Base-by-base conservation (phyloP, 1,140 invertebrate species). In the Luehdorfia chinensis region DNA sequence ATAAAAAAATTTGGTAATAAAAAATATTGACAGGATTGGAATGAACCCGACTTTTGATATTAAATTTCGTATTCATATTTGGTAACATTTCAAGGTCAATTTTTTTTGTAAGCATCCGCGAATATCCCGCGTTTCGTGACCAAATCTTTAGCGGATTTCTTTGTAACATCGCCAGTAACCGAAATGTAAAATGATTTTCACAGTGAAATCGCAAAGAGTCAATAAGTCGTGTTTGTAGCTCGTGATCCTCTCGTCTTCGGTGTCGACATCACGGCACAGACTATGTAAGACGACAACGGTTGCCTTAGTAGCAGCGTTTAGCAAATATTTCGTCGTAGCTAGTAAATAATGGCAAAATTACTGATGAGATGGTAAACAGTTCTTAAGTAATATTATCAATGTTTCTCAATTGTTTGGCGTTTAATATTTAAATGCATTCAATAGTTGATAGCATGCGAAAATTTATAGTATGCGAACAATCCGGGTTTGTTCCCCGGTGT, bases 171-270 rank as follows among this genome's bases (percentile, higher is more conserved):
- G 31, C 25, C 31, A 14, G n/a, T 31, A 33, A 12, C 28, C 25
- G 25, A 31, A 25, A 46, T 45, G 27, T 37, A 52, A 46, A 52
- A 44, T 12, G 4, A 32, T 52, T 46, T 52, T 52, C 34, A 36
- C 31, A 55, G 62, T 55, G 61, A 65, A 65, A 65, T 65, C 58
- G 58, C 62, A 61, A 65, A 65, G 55, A 64, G 28, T 21, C 21
- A 34, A 37, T 21, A 51, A 27, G 31, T 59, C 51, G 47, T 53
- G 57, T 14, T 25, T 13, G 21, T 21, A 43, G 16, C 52, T 52
- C 61, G 61, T 65, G 61, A 60, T 55, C 48, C 11, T 28, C 54
- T 60, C 58, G 47, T 59, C 45, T 50, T 7, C 8, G 19, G n/a
- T 36, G 33, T 36, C 16, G 33, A 36, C 18, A 21, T 7, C 15